Conservation (phyloP, 2,888 invertebrate genomes). For the Phalera bucephala region DNA sequence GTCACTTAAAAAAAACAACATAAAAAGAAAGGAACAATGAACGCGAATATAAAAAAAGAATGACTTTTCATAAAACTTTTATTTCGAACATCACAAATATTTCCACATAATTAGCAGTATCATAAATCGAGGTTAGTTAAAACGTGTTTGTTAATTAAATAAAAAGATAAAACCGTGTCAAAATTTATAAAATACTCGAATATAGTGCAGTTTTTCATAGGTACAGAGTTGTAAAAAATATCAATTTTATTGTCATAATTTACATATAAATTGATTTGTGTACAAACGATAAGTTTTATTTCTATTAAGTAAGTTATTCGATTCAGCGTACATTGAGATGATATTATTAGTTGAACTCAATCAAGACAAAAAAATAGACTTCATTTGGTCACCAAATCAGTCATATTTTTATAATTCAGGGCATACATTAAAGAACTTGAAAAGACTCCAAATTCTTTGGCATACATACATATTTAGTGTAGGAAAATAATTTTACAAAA, state of each 20-base stretch:
- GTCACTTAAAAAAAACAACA: no score
- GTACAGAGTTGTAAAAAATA: background rate
- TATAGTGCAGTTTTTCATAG: slow-evolving; percentile 10
- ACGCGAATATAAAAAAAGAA: background rate
- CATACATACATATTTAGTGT: no score
- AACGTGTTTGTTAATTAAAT: slow-evolving; percentile 29
- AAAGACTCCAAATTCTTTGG: no score
- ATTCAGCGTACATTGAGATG: background rate
- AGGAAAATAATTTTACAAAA: no score
- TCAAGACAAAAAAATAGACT: no score
- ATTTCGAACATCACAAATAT: slow-evolving; percentile 70
- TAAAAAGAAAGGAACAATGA: no score
- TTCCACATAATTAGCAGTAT: slow-evolving; percentile 52
- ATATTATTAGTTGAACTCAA: no score
- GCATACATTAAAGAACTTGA: no score
- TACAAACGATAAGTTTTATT: no score
- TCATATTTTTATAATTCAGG: no score
- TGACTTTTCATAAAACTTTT: slow-evolving; percentile 46
- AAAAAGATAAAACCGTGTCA: slow-evolving; percentile 35
- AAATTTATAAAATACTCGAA: slow-evolving; percentile 28
- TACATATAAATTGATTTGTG: background rate
- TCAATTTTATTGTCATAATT: slow-evolving; percentile 20
- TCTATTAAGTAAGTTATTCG: background rate
- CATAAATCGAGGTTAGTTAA: slow-evolving; percentile 37
- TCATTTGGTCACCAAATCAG: no score